These are phyloP conservation scores for Chionodraco myersi DNA, from an alignment of 2,113 vertebrate species.

Conservation along the genomic window DNA sequence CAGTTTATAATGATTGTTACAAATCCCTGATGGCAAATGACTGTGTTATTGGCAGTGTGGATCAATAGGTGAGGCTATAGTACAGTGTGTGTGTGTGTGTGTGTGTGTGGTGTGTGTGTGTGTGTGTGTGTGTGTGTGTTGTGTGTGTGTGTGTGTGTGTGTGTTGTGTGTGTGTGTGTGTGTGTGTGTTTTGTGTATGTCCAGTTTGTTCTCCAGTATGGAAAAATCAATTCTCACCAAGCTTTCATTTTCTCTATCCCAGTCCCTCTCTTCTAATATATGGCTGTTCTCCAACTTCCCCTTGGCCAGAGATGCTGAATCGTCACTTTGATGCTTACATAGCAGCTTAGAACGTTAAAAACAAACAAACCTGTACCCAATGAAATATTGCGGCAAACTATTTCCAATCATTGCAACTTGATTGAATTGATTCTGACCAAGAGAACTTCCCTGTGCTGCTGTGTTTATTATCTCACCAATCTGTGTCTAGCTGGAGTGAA, in stretches of 20 bases:
- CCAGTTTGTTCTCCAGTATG: conserved; percentile 61
- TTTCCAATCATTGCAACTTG: conserved; percentile 18
- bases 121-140: conserved; percentile 21
- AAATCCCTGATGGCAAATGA: conserved; percentile 77
- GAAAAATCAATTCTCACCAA: conserved; percentile 75
- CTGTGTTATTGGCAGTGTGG: conserved; percentile 72
- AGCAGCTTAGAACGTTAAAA: conserved; percentile 25
- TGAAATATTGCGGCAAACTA: conserved; percentile 14
- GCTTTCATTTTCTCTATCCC: conserved; percentile 63
- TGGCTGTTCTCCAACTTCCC: conserved; percentile 27
- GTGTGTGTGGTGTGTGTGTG: conserved; percentile 4
- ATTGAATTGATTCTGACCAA: conserved; percentile 57
- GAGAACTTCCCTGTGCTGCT: conserved; percentile 42
- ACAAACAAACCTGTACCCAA: conserved; percentile 15
- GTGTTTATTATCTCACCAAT: conserved; percentile 69
- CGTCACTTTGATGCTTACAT: conserved; percentile 22
- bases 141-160: conserved; percentile 40
- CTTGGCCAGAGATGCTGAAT: conserved; percentile 15
- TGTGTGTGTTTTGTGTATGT: conserved; percentile 37
- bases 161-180: conserved; percentile 53
- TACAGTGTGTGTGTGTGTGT: conserved; percentile 34
- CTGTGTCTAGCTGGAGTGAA: conserved; percentile 52
- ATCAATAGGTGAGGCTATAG: conserved; percentile 74
- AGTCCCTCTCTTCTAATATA: conserved; percentile 41
- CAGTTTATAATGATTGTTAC: conserved; percentile 73